phyloP scores from a whole-genome alignment of 2,888 invertebrate species.

The Ichneumon xanthorius region DNA sequence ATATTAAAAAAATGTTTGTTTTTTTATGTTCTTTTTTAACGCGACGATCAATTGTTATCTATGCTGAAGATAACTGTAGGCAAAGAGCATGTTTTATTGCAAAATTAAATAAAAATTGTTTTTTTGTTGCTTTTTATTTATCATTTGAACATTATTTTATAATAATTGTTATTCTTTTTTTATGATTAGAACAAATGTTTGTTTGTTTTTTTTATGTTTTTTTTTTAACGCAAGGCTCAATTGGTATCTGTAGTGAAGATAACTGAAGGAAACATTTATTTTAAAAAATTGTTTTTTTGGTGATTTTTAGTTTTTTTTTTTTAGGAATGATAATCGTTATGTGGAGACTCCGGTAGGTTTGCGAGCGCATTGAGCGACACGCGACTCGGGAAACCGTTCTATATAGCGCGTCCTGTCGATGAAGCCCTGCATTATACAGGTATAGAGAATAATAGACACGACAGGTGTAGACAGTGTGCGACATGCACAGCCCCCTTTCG shows the following conservation, averaged over 20 bases:
- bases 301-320: neutral
- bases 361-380: slow-evolving; percentile 28
- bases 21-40: neutral
- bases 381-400: slow-evolving; percentile 46
- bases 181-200: neutral
- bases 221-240: neutral
- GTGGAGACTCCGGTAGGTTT: slow-evolving; percentile 5
- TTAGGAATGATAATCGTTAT: neutral
- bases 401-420: slow-evolving; percentile 38
- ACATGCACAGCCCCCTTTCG: slow-evolving; percentile 46
- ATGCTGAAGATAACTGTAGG: too few species aligned
- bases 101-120: neutral
- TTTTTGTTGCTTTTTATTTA: neutral
- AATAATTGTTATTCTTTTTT: too few species aligned
- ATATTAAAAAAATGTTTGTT: neutral
- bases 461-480: slow-evolving; percentile 42
- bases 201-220: neutral
- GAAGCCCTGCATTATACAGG: slow-evolving; percentile 28
- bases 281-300: neutral
- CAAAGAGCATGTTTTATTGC: too few species aligned
- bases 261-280: neutral
- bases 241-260: neutral
- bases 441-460: slow-evolving; percentile 25
- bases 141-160: too few species aligned
- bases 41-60: too few species aligned